Evolutionary conservation across 2,113 vertebrate genomes (phyloP).

Genomic region (Cyprinus carpio): DNA sequence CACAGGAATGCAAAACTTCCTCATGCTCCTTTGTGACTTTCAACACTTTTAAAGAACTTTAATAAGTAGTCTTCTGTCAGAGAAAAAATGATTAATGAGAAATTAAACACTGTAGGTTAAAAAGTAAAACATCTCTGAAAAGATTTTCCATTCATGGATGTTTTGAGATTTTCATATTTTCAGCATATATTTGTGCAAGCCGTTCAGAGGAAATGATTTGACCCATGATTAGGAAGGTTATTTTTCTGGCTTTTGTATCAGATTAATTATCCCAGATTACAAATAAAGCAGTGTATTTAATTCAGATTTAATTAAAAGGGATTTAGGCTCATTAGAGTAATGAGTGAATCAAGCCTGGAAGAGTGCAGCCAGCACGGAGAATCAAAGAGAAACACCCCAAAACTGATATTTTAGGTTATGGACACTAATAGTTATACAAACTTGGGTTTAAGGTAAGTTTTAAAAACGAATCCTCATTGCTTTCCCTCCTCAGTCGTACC

Average conservation of each 20-base stretch:
- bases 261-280: neutral
- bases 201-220: neutral
- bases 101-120: slow-evolving; percentile 21
- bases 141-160: neutral
- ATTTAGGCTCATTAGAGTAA: neutral
- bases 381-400: neutral
- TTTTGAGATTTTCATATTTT: neutral
- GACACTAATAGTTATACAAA: neutral
- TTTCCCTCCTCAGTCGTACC: neutral
- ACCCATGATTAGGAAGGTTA: neutral
- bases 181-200: neutral
- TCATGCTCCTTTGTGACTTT: slow-evolving; percentile 67
- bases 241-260: neutral
- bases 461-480: neutral
- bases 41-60: slow-evolving; percentile 66
- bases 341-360: neutral
- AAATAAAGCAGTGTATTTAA: neutral
- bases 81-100: slow-evolving; percentile 29
- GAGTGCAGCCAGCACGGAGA: neutral
- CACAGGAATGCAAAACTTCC: slow-evolving; percentile 46
- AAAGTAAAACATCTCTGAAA: slow-evolving; percentile 6
- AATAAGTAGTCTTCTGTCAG: slow-evolving; percentile 34
- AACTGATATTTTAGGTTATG: neutral
- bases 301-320: neutral
- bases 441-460: neutral